Evolutionary conservation across 2,797 vertebrate species (phyloP), one percentile per base, ranked within the genome.

Genomic region (Borostomias antarcticus): DNA sequence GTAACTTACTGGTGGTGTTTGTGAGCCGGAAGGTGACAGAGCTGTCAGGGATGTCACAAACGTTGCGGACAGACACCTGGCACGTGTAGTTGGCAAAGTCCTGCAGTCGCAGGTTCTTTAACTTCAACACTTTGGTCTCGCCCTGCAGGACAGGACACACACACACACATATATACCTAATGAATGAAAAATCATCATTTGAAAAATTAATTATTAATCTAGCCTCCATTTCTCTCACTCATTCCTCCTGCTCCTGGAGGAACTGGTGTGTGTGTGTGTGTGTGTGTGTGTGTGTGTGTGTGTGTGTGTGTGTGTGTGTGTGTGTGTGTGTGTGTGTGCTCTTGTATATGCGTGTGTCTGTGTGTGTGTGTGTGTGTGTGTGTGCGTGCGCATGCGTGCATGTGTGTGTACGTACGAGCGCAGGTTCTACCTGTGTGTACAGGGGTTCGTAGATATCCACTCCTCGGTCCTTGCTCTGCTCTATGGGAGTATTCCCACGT

Each of bases 371-470:
- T 47, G 61, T 45, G 26, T 50, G 61, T 52, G 26, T 29, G 68
- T 50, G 35, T 40, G 35, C 15, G 35, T 40, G 35, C 15, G 7
- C 10, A 2, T 43, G 40, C 17, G 13, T 43, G 13, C 7, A 2
- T 37, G 35, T 37, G 35, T 37, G 35, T 37, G 35, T 37, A 17
- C 13, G 2, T 43, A 17, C 4, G 40, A 13, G 40, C 17, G 37
- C 17, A 15, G 2, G 37, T 40, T 7, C 10, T 40, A 15, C 11
- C 9, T 40, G 37, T 40, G 35, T 37, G 2, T n/a, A 43, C 4
- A 35, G 94, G 0, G 97, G 97, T 40, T 99, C 97, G 0, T 99
- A 98, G 90, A 99, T 99, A 89, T 98, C 97, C 58, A 99, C 96
- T 0, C 97, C 96, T 0, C 95, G 95, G 89, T 99, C 97, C 85